These are phyloP conservation scores for Trematomus bernacchii DNA, from an alignment of 2,797 vertebrate genomes.

Conservation along the genomic window DNA sequence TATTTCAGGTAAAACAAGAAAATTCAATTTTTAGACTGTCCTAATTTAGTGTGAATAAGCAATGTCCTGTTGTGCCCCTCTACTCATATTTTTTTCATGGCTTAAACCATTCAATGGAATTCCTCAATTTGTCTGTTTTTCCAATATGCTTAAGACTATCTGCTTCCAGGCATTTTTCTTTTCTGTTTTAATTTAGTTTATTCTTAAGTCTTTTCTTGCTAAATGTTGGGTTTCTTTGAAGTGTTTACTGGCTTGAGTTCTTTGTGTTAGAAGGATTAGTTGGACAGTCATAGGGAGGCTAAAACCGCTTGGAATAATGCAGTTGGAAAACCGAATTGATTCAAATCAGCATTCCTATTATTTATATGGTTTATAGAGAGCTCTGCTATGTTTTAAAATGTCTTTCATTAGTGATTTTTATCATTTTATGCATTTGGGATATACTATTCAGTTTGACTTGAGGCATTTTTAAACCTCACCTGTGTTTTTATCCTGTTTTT, in stretches of 20 bases:
- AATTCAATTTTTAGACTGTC: neutral
- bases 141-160: neutral
- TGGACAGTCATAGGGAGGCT: conserved; percentile 32
- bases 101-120: neutral
- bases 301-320: conserved; percentile 26
- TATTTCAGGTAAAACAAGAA: neutral
- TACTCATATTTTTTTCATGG: conserved; percentile 10
- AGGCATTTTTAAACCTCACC: neutral
- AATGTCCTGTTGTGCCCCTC: neutral
- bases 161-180: neutral
- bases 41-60: neutral
- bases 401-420: neutral
- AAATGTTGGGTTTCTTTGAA: conserved; percentile 49
- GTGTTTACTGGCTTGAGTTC: conserved; percentile 34
- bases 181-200: neutral
- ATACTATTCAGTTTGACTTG: conserved; percentile 22
- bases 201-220: conserved; percentile 35
- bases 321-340: neutral
- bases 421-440: neutral
- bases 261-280: conserved; percentile 47
- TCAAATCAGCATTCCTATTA: neutral
- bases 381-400: neutral
- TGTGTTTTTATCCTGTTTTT: conserved; percentile 11
- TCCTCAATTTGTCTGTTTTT: neutral
- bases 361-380: neutral